A percentile compares a stretch with the other conserved stretches of the same genome.
These are phyloP conservation scores for Pavo muticus DNA, from an alignment of 2,113 vertebrate species.

Conservation along the genomic window DNA sequence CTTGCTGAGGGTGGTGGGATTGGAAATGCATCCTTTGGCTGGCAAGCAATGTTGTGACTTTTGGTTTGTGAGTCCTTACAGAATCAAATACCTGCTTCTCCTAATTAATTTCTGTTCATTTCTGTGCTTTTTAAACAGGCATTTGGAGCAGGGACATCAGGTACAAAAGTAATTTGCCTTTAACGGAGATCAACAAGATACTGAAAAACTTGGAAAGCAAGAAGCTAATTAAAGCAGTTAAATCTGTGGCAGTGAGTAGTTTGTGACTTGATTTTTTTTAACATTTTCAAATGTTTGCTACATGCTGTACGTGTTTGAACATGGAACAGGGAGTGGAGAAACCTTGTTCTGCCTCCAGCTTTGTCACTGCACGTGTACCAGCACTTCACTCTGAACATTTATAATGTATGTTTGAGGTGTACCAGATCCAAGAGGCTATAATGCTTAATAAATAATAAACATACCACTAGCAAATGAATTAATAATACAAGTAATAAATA, in stretches of 20 bases:
- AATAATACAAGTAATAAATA: not conserved
- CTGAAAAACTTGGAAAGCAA: slow-evolving; percentile 99
- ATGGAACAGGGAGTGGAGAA: not conserved
- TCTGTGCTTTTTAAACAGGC: slow-evolving; percentile 76
- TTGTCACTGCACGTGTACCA: not conserved
- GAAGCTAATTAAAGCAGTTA: slow-evolving; percentile 98
- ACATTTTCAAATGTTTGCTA: not conserved
- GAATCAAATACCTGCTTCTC: not conserved
- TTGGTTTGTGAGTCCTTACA: not conserved
- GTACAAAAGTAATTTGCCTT: slow-evolving; percentile 97
- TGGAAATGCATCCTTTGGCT: not conserved
- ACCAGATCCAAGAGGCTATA: not conserved
- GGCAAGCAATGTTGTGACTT: not conserved
- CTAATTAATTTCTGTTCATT: not conserved
- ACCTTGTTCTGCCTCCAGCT: not conserved
- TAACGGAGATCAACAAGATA: slow-evolving; percentile 99
- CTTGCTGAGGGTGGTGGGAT: not conserved
- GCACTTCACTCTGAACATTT: not conserved
- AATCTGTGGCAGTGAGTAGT: slow-evolving; percentile 96
- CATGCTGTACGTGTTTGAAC: not conserved
- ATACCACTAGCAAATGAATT: not conserved
- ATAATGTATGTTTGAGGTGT: not conserved
- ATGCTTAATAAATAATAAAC: not conserved
- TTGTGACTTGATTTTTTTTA: not conserved
- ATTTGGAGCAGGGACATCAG: slow-evolving; percentile 99